These are phyloP conservation scores for Crocuta crocuta DNA, from an alignment of 2,113 vertebrate species.

Conservation along the genomic window DNA sequence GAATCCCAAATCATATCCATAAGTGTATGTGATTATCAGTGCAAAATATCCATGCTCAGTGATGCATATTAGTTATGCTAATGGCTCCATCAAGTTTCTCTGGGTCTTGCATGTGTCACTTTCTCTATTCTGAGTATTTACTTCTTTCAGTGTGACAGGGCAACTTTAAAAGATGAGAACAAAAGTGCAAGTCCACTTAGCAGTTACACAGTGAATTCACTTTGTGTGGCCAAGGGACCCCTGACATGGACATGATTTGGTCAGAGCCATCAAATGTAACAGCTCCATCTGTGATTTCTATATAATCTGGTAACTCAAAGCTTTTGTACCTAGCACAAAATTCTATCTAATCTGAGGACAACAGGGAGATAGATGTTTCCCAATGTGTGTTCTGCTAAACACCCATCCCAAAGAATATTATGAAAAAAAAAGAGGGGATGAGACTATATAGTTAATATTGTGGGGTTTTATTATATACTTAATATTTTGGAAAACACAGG, in stretches of 20 bases:
- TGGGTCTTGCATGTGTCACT: background rate
- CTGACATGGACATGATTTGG: background rate
- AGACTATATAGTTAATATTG: background rate
- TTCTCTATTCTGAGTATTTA: background rate
- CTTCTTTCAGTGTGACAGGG: background rate
- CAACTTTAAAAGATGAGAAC: background rate
- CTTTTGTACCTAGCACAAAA: background rate
- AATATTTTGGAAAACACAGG: background rate
- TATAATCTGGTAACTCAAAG: background rate
- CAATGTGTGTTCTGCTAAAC: background rate
- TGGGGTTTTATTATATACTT: background rate
- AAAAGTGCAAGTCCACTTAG: background rate
- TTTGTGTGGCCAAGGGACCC: background rate
- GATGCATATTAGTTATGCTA: background rate
- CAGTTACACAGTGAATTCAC: background rate
- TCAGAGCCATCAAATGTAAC: background rate
- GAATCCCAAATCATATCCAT: background rate
- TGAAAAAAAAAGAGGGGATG: background rate
- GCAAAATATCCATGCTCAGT: background rate
- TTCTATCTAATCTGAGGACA: background rate
- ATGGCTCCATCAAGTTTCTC: background rate
- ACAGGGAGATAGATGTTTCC: background rate
- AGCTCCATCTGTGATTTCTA: background rate
- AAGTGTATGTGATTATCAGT: constrained; percentile 32
- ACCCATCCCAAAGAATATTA: background rate